Base-by-base conservation (phyloP, 1,140 invertebrate genomes). In the Contarinia nasturtii region DNA sequence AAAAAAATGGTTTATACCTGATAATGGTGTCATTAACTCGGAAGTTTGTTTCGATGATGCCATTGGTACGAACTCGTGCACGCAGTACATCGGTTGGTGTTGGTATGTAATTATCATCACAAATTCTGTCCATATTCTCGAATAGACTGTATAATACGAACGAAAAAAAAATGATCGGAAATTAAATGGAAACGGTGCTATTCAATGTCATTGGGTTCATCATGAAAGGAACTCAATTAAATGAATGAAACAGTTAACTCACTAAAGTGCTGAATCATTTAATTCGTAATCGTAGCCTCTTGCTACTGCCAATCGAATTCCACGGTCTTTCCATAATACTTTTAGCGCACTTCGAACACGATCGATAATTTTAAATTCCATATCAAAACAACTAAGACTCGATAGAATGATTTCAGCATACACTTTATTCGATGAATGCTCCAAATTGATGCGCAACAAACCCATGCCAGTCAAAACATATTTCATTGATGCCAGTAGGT, bases 1-100 rank as follows among this genome's bases (percentile, higher is more conserved):
- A n/a, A n/a, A n/a, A n/a, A n/a, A n/a, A n/a, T n/a, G n/a, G n/a
- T n/a, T n/a, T n/a, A 42, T 65, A 70, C 69, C 68, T 66, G 49
- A 76, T 71, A 47, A 74, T 68, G 22, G 78, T 67, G 60, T 81
- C 77, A 58, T 76, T 77, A 53, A 80, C 77, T 49, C 71, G 76
- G 58, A 83, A 83, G 57, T 82, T 75, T 14, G 78, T 82, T 60
- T 84, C 80, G 46, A 82, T 79, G 53, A 84, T 80, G 33, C 80
- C 80, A 53, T 79, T 81, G 4, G 80, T 83, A 53, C 81, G 70
- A 2, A 84, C 79, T 53, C 80, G 58, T 2, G 80, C 80, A 52
- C 80, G 54, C 20, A 82, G 58, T 4, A 83, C 78, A 67, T 83
- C 80, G 41, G 80, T 79, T 41, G 78, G 70, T 20, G 74, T 79